Conservation (phyloP, 2,113 vertebrate species). For the Pantherophis guttatus region DNA sequence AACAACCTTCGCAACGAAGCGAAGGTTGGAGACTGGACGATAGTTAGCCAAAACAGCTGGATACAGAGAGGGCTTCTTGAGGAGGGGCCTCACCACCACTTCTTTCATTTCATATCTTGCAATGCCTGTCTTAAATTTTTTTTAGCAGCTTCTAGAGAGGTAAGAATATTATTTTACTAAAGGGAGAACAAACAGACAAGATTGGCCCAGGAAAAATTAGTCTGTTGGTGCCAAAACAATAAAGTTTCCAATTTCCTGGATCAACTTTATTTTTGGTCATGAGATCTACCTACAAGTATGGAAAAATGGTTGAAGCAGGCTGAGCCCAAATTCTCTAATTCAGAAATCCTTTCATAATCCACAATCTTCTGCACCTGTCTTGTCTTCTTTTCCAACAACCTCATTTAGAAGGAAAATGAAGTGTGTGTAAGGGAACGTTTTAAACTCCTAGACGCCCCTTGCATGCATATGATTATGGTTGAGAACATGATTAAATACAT, state of each 20-base stretch:
- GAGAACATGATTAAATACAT: constrained; percentile 26
- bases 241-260: neutral
- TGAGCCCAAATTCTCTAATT: neutral
- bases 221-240: neutral
- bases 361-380: neutral
- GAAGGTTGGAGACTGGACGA: too few species aligned
- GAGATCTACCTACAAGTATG: neutral
- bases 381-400: neutral
- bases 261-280: neutral
- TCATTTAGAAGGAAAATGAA: neutral
- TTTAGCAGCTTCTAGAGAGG: neutral
- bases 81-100: too few species aligned
- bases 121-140: neutral
- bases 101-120: neutral
- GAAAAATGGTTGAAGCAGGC: neutral
- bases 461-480: constrained; percentile 7
- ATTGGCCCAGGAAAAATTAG: neutral
- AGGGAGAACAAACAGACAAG: neutral
- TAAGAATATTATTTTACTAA: neutral
- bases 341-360: neutral
- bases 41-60: too few species aligned
- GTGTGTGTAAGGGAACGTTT: neutral
- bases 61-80: too few species aligned
- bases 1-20: too few species aligned
- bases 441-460: neutral